phyloP scores from a whole-genome alignment of 1,140 invertebrate genomes.

The Episyrphus balteatus region DNA sequence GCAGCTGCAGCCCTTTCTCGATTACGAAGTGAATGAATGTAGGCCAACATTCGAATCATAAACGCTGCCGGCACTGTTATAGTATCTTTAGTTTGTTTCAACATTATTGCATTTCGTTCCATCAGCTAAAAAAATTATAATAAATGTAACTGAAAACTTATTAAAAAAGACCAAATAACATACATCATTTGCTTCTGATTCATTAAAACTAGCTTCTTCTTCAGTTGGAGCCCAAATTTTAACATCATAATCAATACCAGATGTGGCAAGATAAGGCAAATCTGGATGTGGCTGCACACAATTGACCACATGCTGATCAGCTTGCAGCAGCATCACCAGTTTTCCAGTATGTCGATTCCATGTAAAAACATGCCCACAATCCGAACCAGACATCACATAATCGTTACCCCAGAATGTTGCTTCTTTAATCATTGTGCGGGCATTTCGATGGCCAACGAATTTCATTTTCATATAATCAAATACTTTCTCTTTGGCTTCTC shows the following conservation, averaged over 20 bases:
- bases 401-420: slow-evolving; percentile 79
- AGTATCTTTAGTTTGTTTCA: slow-evolving; percentile 80
- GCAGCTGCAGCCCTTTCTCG: slow-evolving; percentile 3
- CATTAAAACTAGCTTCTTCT: slow-evolving; percentile 51
- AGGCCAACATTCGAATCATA: slow-evolving; percentile 77
- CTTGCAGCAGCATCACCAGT: slow-evolving; percentile 68
- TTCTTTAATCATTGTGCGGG: slow-evolving; percentile 82
- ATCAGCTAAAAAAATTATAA: slow-evolving; percentile 51
- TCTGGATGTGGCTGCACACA: slow-evolving; percentile 77
- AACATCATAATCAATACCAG: slow-evolving; percentile 83
- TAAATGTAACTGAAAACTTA: background rate
- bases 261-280: slow-evolving; percentile 70
- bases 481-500: slow-evolving; percentile 1
- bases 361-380: slow-evolving; percentile 71
- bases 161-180: slow-evolving; percentile 13
- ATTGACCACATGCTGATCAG: slow-evolving; percentile 79
- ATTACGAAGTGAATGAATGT: slow-evolving; percentile 45
- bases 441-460: slow-evolving; percentile 73
- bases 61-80: slow-evolving; percentile 81
- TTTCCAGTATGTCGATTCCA: slow-evolving; percentile 54
- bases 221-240: slow-evolving; percentile 73
- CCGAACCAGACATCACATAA: slow-evolving; percentile 75
- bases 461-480: slow-evolving; percentile 50
- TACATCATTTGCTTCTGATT: slow-evolving; percentile 58
- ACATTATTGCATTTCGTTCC: slow-evolving; percentile 71